A percentile compares a stretch with the other conserved stretches of the same genome.
These are phyloP conservation scores for Hyalella azteca DNA, from an alignment of 2,888 invertebrate genomes.

Conservation along the genomic window DNA sequence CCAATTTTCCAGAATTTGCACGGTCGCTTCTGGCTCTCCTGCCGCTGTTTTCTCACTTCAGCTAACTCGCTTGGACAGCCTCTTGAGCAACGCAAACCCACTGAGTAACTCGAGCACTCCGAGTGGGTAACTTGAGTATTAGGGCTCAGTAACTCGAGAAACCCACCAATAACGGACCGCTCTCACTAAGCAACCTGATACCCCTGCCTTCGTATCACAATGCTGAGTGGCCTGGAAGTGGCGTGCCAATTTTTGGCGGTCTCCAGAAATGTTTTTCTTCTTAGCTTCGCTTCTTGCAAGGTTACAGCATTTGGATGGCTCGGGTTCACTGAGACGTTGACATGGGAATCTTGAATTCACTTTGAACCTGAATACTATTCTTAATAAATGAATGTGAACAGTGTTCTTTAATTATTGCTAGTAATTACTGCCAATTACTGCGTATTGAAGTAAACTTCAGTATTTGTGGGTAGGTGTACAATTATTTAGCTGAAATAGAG, in stretches of 20 bases:
- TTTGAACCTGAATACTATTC: too few relatives aligned
- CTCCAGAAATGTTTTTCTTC: too few relatives aligned
- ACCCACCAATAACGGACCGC: constrained; percentile 10
- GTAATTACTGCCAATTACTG: too few relatives aligned
- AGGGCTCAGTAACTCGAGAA: constrained; percentile 15
- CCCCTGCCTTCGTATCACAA: constrained; percentile 22
- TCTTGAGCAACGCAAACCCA: constrained; percentile 18
- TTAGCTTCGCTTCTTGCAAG: too few relatives aligned
- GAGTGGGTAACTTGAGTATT: constrained; percentile 34
- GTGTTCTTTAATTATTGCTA: too few relatives aligned
- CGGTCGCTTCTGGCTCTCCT: not conserved
- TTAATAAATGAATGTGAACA: too few relatives aligned
- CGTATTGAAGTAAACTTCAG: too few relatives aligned
- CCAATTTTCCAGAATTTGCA: constrained; percentile 20
- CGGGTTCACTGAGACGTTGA: too few relatives aligned
- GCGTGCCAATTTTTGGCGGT: not conserved
- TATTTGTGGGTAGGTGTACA: too few relatives aligned
- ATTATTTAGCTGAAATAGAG: too few relatives aligned
- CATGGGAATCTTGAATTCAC: too few relatives aligned
- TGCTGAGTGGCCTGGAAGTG: not conserved
- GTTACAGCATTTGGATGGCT: too few relatives aligned
- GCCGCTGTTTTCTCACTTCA: constrained; percentile 20
- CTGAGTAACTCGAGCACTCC: not conserved
- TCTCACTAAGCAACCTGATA: not conserved
- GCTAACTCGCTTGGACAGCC: constrained; percentile 15